Conservation (phyloP, 2,797 vertebrate species). For the Iguana delicatissima region DNA sequence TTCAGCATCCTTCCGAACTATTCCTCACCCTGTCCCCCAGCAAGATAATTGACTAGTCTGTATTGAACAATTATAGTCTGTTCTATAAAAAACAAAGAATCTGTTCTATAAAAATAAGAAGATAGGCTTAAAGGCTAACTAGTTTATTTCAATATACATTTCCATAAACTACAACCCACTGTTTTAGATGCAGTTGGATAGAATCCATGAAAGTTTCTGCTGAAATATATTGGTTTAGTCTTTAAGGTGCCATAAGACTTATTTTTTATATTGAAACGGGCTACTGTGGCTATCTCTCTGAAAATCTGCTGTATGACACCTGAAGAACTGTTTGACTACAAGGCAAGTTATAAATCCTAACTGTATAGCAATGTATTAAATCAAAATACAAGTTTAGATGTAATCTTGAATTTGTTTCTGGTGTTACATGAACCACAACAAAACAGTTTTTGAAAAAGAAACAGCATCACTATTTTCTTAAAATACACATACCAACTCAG, state of each 20-base stretch:
- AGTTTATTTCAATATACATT: no score
- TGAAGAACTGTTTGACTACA: neutral
- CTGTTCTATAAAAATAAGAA: neutral
- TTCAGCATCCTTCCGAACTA: neutral
- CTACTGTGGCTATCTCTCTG: no score
- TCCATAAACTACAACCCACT: no score
- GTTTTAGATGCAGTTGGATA: no score
- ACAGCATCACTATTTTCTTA: neutral
- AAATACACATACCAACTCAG: neutral
- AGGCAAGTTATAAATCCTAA: neutral
- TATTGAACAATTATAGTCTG: neutral
- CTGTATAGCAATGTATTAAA: neutral
- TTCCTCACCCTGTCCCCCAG: no score
- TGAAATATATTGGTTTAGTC: no score
- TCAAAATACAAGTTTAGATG: fast-evolving
- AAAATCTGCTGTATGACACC: neutral
- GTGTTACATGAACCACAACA: neutral
- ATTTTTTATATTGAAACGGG: no score
- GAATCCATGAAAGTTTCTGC: no score
- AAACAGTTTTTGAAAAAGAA: conserved; percentile 16
- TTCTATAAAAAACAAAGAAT: neutral
- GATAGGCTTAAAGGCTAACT: no score
- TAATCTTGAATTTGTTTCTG: conserved; percentile 22
- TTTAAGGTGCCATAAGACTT: no score
- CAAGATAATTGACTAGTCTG: neutral